These are phyloP conservation scores for Neosalanx taihuensis DNA, from an alignment of 2,797 vertebrate genomes.

Conservation along the genomic window DNA sequence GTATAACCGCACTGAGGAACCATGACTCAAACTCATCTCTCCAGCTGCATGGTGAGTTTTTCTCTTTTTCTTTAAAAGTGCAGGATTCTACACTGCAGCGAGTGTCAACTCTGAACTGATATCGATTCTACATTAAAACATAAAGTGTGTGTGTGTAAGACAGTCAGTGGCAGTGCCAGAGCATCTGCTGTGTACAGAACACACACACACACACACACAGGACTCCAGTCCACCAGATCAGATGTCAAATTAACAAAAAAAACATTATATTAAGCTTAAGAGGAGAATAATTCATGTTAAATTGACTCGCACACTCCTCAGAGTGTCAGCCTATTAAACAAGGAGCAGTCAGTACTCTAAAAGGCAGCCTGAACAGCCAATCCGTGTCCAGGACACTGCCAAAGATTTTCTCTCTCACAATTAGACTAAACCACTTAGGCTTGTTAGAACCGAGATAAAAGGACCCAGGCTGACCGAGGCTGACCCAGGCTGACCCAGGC, in stretches of 20 bases:
- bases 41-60: constrained; percentile 37
- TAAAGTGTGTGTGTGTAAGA: constrained; percentile 45
- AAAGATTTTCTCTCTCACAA: background rate
- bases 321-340: constrained; percentile 12
- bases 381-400: background rate
- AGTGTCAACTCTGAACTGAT: constrained; percentile 29
- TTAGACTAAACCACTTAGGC: background rate
- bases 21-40: constrained; percentile 10
- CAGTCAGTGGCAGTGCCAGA: constrained; percentile 39
- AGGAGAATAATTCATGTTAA: constrained; percentile 26
- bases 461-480: constrained; percentile 10
- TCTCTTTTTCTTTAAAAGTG: constrained; percentile 54
- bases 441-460: no score
- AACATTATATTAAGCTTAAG: constrained; percentile 24
- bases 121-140: constrained; percentile 12
- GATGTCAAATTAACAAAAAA: constrained; percentile 38
- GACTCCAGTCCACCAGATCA: constrained; percentile 41
- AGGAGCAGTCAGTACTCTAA: constrained; percentile 3
- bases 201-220: background rate
- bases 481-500: constrained; percentile 14
- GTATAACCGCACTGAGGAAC: constrained; percentile 36
- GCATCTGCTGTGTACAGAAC: background rate
- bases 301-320: background rate
- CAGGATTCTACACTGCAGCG: constrained; percentile 27
- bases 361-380: background rate